Evolutionary conservation across 2,113 vertebrate species (phyloP).

Genomic region (Garra rufa): DNA sequence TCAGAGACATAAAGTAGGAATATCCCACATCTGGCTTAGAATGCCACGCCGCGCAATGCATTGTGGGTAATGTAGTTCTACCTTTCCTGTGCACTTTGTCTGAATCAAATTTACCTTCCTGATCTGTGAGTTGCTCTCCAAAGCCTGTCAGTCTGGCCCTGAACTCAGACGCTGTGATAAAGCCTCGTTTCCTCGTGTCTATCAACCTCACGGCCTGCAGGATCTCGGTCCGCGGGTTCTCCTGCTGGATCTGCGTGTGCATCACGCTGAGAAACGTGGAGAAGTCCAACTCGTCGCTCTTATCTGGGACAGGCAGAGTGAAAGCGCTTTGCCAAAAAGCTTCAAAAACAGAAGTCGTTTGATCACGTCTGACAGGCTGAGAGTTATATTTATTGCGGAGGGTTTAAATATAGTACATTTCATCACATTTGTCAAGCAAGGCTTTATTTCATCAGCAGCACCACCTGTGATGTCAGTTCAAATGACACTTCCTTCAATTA

Average conservation of each 20-base stretch:
- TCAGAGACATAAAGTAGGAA: not conserved
- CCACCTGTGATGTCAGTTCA: not conserved
- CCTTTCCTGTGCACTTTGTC: not conserved
- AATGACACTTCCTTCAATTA: not conserved
- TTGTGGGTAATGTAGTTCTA: slow-evolving; percentile 1
- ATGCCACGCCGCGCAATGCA: not conserved
- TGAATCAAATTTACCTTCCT: slow-evolving; percentile 80
- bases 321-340: not conserved
- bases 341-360: not conserved
- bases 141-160: slow-evolving; percentile 84
- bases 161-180: slow-evolving; percentile 80
- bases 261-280: slow-evolving; percentile 91
- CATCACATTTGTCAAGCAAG: not conserved
- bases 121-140: slow-evolving; percentile 86
- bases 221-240: slow-evolving; percentile 86
- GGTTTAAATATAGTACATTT: slow-evolving; percentile 5
- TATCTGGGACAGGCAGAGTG: slow-evolving; percentile 70
- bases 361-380: slow-evolving; percentile 19
- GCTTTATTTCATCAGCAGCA: not conserved
- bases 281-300: slow-evolving; percentile 85
- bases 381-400: not conserved
- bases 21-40: not conserved
- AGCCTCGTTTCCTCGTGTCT: slow-evolving; percentile 84
- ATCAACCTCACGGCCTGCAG: slow-evolving; percentile 86
- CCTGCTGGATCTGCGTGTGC: slow-evolving; percentile 88